Evolutionary conservation across 2,113 vertebrate species (phyloP).

Genomic region (Cichladusa arquata): DNA sequence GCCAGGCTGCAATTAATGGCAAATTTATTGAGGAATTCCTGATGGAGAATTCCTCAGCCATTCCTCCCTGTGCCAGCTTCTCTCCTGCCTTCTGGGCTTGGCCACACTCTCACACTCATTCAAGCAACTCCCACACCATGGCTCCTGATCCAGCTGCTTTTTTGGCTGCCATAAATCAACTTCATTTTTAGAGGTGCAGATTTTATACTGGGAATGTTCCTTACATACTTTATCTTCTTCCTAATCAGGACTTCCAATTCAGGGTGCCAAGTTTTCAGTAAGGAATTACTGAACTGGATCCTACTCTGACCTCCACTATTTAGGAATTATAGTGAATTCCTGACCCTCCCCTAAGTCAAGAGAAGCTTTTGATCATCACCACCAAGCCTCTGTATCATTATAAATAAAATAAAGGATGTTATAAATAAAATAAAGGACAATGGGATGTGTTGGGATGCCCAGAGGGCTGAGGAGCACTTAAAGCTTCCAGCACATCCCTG

Average conservation of each 20-base stretch:
- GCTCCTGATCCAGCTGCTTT: not conserved
- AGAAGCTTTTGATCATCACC: not conserved
- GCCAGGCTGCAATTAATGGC: not conserved
- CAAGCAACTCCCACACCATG: not conserved
- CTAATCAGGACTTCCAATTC: not conserved
- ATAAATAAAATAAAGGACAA: conserved; percentile 31
- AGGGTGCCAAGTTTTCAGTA: not conserved
- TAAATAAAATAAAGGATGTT: not conserved
- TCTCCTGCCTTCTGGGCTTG: not conserved
- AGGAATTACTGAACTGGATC: not conserved
- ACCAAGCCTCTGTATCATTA: not conserved
- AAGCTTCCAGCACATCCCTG: not conserved
- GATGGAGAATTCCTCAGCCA: not conserved
- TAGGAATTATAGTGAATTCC: not conserved
- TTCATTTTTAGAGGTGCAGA: not conserved
- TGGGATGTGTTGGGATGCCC: not conserved
- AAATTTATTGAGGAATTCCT: not conserved
- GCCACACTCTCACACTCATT: not conserved
- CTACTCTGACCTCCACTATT: not conserved
- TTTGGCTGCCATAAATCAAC: not conserved
- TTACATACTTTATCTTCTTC: not conserved
- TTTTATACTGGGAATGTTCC: not conserved
- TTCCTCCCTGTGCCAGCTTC: not conserved
- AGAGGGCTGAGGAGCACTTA: not conserved
- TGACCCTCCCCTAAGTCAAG: not conserved